Base-by-base conservation (phyloP, 1,140 invertebrate genomes). In the Pogonomyrmex barbatus region DNA sequence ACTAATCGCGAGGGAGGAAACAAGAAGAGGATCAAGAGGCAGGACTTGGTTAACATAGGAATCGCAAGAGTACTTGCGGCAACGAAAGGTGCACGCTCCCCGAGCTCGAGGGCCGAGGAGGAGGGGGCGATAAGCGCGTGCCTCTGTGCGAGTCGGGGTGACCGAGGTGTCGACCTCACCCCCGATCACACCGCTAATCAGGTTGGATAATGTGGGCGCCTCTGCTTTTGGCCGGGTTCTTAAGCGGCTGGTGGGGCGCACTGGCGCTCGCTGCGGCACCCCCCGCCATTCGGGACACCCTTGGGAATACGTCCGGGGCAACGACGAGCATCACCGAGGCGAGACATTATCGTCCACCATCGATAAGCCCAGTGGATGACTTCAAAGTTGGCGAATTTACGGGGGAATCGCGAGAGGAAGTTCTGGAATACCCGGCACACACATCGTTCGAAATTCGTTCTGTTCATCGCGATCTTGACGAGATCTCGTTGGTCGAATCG, bases 201-300 rank as follows among this genome's bases (percentile, higher is more conserved):
- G 90, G 86, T 92, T 91, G 92, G 94, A 95, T 93, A 91, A 94
- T 94, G 94, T 94, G 94, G 94, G 93, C 92, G 92, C 92, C 88
- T 92, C 91, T 94, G 89, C 91, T 95, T 91, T 92, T 94, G 90
- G 92, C 92, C 89, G 94, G 94, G 88, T 91, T 95, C 88, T 91
- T 94, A 87, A 94, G 93, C 92, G 93, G 94, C 93, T 94, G 93
- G 93, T 94, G 94, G 93, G 93, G 93, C 88, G 89, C 90, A 84
- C 88, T 93, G 70, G 90, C 91, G 75, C 87, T 92, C 45, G 91
- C 92, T 83, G 90, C 91, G 89, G 91, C 93, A 89, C 90, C 92
- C 87, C 91, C 94, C 91, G 91, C 91, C 90, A 92, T 91, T 93
- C 83, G 90, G 81, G 86, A 89, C 73, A 76, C 85, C 86, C 76